Conservation (phyloP, 2,113 vertebrate species). For the Pungitius pungitius region DNA sequence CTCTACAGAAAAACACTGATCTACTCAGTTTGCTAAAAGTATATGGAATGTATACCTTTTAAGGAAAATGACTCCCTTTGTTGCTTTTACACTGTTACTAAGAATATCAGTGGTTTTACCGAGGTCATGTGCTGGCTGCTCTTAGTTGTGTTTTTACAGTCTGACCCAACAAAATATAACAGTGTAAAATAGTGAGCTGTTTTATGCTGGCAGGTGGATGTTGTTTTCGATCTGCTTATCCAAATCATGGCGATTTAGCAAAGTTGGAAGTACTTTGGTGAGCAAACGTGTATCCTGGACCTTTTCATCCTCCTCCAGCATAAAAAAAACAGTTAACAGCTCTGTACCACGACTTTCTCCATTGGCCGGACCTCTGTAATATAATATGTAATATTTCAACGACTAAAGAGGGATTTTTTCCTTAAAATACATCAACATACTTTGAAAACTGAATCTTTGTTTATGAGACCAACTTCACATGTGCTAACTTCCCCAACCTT, state of each 20-base stretch:
- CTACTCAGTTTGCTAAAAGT: slow-evolving; percentile 57
- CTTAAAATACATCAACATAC: slow-evolving; percentile 45
- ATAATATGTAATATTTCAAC: slow-evolving; percentile 14
- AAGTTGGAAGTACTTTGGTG: not conserved
- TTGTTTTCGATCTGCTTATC: not conserved
- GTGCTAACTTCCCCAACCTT: slow-evolving; percentile 37
- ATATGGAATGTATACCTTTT: slow-evolving; percentile 32
- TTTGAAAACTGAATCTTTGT: slow-evolving; percentile 53
- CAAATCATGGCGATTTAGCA: not conserved
- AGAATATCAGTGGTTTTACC: not conserved
- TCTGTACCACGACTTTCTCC: not conserved
- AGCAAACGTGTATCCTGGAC: not conserved
- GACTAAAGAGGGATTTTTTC: slow-evolving; percentile 1
- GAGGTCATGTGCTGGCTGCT: not conserved
- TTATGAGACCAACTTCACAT: slow-evolving; percentile 47
- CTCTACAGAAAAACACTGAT: slow-evolving; percentile 37
- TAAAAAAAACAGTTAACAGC: too few species aligned
- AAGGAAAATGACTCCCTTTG: slow-evolving; percentile 34
- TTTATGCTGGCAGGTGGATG: not conserved
- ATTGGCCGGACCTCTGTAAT: slow-evolving; percentile 1
- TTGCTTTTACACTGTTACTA: not conserved
- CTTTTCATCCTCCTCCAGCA: not conserved
- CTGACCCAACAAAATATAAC: not conserved
- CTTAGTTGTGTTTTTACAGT: not conserved
- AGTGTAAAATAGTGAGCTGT: not conserved